Percentiles rank a stretch among this genome's conserved stretches.
These are phyloP conservation scores for Triops cancriformis DNA, from an alignment of 1,140 invertebrate genomes.

Conservation along the genomic window DNA sequence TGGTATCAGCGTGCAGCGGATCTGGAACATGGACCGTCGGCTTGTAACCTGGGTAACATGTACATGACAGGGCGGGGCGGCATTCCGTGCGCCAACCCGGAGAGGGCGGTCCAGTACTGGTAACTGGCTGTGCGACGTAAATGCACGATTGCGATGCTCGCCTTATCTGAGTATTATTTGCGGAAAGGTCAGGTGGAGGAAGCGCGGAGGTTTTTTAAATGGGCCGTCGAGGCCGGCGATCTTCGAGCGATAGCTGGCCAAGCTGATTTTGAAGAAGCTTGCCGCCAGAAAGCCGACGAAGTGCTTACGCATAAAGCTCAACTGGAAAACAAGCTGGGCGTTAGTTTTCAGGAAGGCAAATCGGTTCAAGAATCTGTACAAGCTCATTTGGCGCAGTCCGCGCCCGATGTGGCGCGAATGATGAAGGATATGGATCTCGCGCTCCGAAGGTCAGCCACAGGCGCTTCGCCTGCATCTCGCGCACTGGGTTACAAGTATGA, in stretches of 20 bases:
- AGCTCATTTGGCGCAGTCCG: background rate
- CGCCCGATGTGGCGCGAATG: background rate
- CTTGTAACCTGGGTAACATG: too few relatives aligned
- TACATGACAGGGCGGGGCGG: too few relatives aligned
- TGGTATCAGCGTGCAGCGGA: conserved; percentile 27
- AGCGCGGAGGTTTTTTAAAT: background rate
- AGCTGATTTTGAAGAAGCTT: background rate
- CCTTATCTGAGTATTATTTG: background rate
- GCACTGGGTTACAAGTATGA: background rate
- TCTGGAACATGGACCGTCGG: background rate
- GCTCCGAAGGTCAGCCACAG: background rate
- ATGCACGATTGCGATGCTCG: background rate
- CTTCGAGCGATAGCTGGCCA: background rate
- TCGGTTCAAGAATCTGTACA: background rate
- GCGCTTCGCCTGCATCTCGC: background rate
- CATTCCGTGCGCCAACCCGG: too few relatives aligned
- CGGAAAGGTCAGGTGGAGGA: background rate
- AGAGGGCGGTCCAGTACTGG: background rate
- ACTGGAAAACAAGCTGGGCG: background rate
- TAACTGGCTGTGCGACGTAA: background rate
- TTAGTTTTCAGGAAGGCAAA: background rate
- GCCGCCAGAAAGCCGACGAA: background rate
- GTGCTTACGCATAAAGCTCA: background rate
- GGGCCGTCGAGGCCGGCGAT: background rate
- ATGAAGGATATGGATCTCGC: background rate